Evolutionary conservation across 1,140 invertebrate genomes (phyloP).

Genomic region (Acromyrmex echinatior): DNA sequence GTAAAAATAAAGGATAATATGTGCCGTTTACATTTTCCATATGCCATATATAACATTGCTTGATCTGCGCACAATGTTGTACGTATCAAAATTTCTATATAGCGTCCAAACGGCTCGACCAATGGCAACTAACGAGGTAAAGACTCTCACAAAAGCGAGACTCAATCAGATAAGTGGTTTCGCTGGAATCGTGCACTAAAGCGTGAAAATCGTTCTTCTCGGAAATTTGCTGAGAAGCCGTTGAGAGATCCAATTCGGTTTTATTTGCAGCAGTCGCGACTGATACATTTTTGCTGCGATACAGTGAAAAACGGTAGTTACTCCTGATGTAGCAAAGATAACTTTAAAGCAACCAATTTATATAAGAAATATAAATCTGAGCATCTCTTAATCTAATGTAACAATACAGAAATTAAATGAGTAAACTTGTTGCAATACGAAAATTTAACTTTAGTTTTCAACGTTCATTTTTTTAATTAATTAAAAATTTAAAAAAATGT

Average conservation of each 20-base stretch:
- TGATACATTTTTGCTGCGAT: slow-evolving; percentile 47
- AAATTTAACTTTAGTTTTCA: not conserved
- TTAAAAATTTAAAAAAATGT: no score
- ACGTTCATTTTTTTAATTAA: not conserved
- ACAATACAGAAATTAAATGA: not conserved
- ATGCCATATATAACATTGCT: slow-evolving; percentile 24
- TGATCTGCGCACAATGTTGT: not conserved
- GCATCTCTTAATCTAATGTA: not conserved
- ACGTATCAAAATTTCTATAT: slow-evolving; percentile 45
- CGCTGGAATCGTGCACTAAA: slow-evolving; percentile 57
- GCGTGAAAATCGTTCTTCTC: slow-evolving; percentile 62
- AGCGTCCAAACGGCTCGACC: slow-evolving; percentile 32
- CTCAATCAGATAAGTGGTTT: slow-evolving; percentile 63
- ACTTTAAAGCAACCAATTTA: slow-evolving; percentile 26
- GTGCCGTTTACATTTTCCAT: slow-evolving; percentile 44
- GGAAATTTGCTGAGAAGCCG: slow-evolving; percentile 57
- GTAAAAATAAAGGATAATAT: slow-evolving; percentile 58
- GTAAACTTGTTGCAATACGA: not conserved
- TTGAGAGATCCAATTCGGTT: slow-evolving; percentile 57
- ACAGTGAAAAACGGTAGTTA: slow-evolving; percentile 31
- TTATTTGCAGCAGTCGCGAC: slow-evolving; percentile 48
- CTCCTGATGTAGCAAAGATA: slow-evolving; percentile 12
- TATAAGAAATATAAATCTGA: slow-evolving; percentile 3
- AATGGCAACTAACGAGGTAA: slow-evolving; percentile 61
- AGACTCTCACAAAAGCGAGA: slow-evolving; percentile 60